Base-by-base conservation (phyloP, 2,888 invertebrate genomes). In the Macrosoma leucophasiata region DNA sequence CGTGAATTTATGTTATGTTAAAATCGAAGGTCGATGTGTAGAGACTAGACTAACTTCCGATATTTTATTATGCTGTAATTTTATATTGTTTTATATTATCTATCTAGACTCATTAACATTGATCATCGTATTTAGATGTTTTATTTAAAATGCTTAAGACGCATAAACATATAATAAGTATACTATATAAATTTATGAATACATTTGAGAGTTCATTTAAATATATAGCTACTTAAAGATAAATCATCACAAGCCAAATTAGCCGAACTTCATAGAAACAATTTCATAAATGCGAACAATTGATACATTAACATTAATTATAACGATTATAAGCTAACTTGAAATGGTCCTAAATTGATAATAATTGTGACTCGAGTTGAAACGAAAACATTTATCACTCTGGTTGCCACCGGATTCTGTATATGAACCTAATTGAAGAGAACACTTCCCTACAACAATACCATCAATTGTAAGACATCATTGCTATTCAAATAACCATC, bases 1-100 rank as follows among this genome's bases (percentile, higher is more conserved):
- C 40, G 48, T 41, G 41, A 58, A 59, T 58, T 57, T 52, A 58
- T 62, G 52, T 56, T 58, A 66, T 60, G 62, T 66, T 62, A 56
- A 52, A 47, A 42, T 51, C 48, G 61, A 71, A 73, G 73, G 74
- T 71, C 66, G 51, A 55, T 49, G 62, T 63, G 52, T 60, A 58
- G 59, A 58, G 63, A 66, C 51, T 50, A 52, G 48, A 47, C 48
- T 36, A 39, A 62, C 64, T 64, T 66, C 65, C 65, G 58, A 64
- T 56, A 25, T 29, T 26, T 36, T 31, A 26, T 27, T 18, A 20
- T 15, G 18, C 25, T 23, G 18, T 26, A 26, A 29, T 27, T 27
- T 17, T 14, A 7, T 17, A 5, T 17, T 17, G 7, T 17, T 4
- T 39, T 20, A 24, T 30, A 23, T 4, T 23, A 22, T 27, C 20